Conservation (phyloP, 2,888 invertebrate genomes). For the Polylopha cassiicola region DNA sequence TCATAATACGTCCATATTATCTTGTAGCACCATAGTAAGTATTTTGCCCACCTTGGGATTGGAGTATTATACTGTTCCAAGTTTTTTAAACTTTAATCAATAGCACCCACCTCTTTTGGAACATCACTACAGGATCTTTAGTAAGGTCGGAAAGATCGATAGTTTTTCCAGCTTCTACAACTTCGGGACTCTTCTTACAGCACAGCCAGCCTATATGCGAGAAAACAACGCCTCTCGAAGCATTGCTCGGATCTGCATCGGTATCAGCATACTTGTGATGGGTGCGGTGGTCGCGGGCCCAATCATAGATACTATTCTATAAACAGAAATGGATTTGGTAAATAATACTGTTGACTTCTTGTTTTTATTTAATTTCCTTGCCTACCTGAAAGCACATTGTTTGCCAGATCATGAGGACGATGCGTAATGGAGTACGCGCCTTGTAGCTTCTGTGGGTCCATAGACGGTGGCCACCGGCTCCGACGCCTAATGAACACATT, state of each 20-base stretch:
- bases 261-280: conserved; percentile 95
- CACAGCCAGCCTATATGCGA: conserved; percentile 96
- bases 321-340: conserved; percentile 4
- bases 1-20: no score
- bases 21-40: neutral
- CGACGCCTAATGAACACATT: conserved; percentile 88
- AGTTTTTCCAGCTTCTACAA: conserved; percentile 83
- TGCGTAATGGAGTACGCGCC: conserved; percentile 88
- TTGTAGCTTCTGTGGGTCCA: conserved; percentile 97
- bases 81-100: neutral
- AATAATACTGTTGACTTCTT: no score
- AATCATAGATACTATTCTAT: conserved; percentile 80
- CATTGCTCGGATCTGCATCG: conserved; percentile 93
- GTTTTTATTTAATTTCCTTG: no score
- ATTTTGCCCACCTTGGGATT: neutral
- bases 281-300: conserved; percentile 84
- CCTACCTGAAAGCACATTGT: conserved; percentile 91
- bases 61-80: neutral
- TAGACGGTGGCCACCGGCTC: conserved; percentile 95
- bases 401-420: conserved; percentile 88
- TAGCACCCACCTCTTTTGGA: conserved; percentile 80
- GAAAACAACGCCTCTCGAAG: conserved; percentile 93
- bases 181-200: conserved; percentile 90
- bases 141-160: conserved; percentile 84
- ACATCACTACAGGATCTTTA: conserved; percentile 81